phyloP scores from a whole-genome alignment of 2,888 invertebrate genomes.

The Chaetogeoica ovagalla region DNA sequence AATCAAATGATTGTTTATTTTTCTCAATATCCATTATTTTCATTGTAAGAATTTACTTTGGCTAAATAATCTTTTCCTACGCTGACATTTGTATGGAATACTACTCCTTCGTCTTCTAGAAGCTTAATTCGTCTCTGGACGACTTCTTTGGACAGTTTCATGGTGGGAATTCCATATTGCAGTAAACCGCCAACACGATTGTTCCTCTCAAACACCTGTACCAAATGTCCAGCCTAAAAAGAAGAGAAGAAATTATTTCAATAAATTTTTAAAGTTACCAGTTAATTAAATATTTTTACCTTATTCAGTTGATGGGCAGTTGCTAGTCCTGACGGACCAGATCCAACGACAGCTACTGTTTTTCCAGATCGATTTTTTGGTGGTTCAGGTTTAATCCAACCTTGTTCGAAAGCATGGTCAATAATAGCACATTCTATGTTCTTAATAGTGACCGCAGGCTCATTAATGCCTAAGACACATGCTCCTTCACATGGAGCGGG shows the following conservation, averaged over 20 bases:
- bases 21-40: not conserved
- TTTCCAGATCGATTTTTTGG: slow-evolving; percentile 77
- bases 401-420: slow-evolving; percentile 95
- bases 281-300: slow-evolving; percentile 56
- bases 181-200: slow-evolving; percentile 92
- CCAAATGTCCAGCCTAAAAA: slow-evolving; percentile 82
- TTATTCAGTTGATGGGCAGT: slow-evolving; percentile 97
- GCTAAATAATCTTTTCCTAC: slow-evolving; percentile 90
- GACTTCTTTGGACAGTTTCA: slow-evolving; percentile 95
- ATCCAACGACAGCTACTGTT: slow-evolving; percentile 86
- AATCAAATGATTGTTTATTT: slow-evolving; percentile 35
- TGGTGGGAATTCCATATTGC: slow-evolving; percentile 97
- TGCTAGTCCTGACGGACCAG: slow-evolving; percentile 91
- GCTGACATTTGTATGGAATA: slow-evolving; percentile 85
- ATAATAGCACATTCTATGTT: slow-evolving; percentile 99
- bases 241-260: not conserved
- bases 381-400: slow-evolving; percentile 85
- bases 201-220: slow-evolving; percentile 96
- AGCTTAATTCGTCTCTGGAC: slow-evolving; percentile 86
- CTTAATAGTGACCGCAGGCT: slow-evolving; percentile 97
- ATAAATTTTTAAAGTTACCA: not conserved
- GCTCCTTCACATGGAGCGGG: slow-evolving; percentile 99
- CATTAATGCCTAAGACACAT: slow-evolving; percentile 93
- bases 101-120: slow-evolving; percentile 84
- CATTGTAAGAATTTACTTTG: slow-evolving; percentile 60